Percentiles rank a stretch among this genome's conserved stretches.
phyloP scores from a whole-genome alignment of 2,113 vertebrate species.

The Origma solitaria region DNA sequence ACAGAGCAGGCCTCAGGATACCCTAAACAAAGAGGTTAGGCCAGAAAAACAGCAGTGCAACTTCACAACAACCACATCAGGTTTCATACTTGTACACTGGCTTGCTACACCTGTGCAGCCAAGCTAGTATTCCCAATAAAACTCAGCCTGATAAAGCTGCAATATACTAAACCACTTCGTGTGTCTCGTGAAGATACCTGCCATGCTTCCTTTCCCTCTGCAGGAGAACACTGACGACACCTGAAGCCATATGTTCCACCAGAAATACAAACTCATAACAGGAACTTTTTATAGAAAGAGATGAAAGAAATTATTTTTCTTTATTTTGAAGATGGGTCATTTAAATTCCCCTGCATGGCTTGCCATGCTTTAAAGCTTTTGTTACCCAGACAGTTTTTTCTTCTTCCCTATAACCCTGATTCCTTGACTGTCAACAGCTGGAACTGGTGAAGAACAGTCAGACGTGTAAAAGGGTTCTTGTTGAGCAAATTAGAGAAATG shows the following conservation, averaged over 20 bases:
- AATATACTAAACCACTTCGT: not conserved
- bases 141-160: not conserved
- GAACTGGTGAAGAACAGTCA: not conserved
- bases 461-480: conserved; percentile 24
- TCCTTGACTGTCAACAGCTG: not conserved
- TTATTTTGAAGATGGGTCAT: not conserved
- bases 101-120: not conserved
- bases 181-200: not conserved
- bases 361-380: not conserved
- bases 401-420: not conserved
- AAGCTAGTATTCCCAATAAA: not conserved
- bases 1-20: not conserved
- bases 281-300: not conserved
- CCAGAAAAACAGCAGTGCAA: not conserved
- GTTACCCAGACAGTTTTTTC: not conserved
- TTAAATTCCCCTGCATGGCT: not conserved
- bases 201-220: not conserved
- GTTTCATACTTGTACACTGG: not conserved
- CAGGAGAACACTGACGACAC: not conserved
- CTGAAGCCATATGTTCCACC: not conserved
- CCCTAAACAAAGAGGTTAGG: not conserved
- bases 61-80: not conserved
- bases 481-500: conserved; percentile 15
- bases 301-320: not conserved
- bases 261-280: not conserved